Base-by-base conservation (phyloP, 2,888 invertebrate genomes). In the Xiphydria camelus region DNA sequence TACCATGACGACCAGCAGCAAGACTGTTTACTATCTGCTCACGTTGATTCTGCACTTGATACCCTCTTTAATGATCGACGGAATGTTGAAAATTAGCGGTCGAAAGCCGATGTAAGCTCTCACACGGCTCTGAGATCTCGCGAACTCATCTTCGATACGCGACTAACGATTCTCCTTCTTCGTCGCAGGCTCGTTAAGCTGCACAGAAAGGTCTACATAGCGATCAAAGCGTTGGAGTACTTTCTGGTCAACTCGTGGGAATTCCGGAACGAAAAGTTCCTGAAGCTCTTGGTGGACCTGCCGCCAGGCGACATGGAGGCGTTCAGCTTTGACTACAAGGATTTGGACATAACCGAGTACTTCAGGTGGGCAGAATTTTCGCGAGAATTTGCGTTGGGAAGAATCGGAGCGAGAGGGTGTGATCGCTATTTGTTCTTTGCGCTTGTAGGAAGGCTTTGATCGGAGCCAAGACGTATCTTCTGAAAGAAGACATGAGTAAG, bases 241-340 rank as follows among this genome's bases (percentile, higher is more conserved):
- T 95, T 92, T 66, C 79, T 88, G 1, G 80, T 79, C 0, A 84
- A 88, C 59, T 82, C 88, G 53, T 96, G 94, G 94, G 77, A 76
- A 0, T 92, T 93, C 61, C 71, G 76, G 34, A 89, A 89, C 55
- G 67, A 78, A 0, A 87, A 87, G 56, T 77, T 84, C 40, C 54
- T 81, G 3, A 66, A 64, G 1, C 75, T 88, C n/a, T 77, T 83
- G 22, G 69, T 78, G 0, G 62, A 70, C 1, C 62, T 87, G 23
- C 77, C 80, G 34, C 68, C 74, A 0, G 64, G 71, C 10, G 87
- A 86, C 47, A 49, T 56, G 12, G 68, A 80, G 10, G 68, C 77
- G 2, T 91, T 88, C 63, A 81, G 80, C 44, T 88, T 81, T 57
- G 79, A 83, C 4, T 68, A 84, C 7, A 78, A 80, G 5, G 66